phyloP scores from a whole-genome alignment of 2,888 invertebrate species.

The Caenorhabditis zanzibari region DNA sequence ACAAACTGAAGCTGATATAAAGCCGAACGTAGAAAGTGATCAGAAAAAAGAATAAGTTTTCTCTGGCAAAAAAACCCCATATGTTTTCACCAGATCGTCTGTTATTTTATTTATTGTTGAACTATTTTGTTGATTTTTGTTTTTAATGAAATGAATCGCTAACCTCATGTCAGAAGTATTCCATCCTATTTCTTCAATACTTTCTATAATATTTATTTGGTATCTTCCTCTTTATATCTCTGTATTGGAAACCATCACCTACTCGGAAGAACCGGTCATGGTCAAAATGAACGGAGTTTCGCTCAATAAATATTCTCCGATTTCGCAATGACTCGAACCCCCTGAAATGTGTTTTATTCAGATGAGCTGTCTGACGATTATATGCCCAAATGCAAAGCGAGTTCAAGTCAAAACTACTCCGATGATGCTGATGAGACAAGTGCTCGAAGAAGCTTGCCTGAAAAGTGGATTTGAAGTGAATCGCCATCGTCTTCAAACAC shows the following conservation, averaged over 20 bases:
- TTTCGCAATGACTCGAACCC: no score
- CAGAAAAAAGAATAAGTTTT: neutral
- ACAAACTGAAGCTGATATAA: neutral
- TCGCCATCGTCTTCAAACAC: slow-evolving; percentile 89
- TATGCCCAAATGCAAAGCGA: slow-evolving; percentile 76
- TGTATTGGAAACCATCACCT: no score
- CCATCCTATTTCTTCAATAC: no score
- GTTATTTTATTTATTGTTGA: slow-evolving; percentile 29
- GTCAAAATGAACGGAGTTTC: no score
- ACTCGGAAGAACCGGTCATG: no score
- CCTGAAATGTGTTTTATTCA: no score
- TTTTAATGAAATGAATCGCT: neutral
- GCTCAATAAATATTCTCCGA: no score
- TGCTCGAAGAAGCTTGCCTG: slow-evolving; percentile 90
- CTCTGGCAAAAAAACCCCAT: neutral
- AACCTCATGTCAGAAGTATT: no score
- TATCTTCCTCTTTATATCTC: no score
- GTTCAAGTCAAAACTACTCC: slow-evolving; percentile 73
- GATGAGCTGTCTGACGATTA: slow-evolving; percentile 73
- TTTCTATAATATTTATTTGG: no score
- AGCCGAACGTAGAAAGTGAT: neutral
- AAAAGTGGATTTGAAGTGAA: slow-evolving; percentile 89
- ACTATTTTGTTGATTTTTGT: slow-evolving; percentile 13
- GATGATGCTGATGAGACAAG: slow-evolving; percentile 70
- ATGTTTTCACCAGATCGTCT: neutral